Base-by-base conservation (phyloP, 2,888 invertebrate species). In the Acleris holmiana region DNA sequence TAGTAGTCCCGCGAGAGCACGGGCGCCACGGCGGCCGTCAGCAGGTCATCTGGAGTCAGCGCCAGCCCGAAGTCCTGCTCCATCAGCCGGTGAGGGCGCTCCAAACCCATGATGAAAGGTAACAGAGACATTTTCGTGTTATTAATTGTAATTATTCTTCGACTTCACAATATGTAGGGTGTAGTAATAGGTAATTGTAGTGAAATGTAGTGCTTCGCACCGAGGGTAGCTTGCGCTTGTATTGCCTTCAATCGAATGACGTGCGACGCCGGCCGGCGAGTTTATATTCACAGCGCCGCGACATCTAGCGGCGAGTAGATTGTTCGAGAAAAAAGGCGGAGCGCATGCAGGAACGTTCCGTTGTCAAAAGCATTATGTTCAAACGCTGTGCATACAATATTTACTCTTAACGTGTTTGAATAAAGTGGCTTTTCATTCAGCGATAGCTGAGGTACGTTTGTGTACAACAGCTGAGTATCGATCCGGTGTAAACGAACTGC, bases 51-150 rank as follows among this genome's bases (percentile, higher is more conserved):
- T 10, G 88, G 82, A 46, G 85, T 83, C 21, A 93, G 72, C 0
- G 84, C 83, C 54, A 90, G 69, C 2, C 92, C 93, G 72, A 93
- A 93, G 62, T 91, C 84, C 71, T 92, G 91, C 66, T 93, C 90
- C 23, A 84, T 25, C 8, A 91, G 73, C 5, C 88, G 82, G 48
- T 82, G 83, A 15, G 85, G 85, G 2, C 79, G 76, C 6, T 80
- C 80, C 40, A 73, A 4, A 35, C 35, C 35, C 35, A 35, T 8
- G 35, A 35, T 35, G 35, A 65, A 65, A 8, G 65, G 65, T 55
- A 65, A 35, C 29, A 65, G 60, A 65, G 65, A 65, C 65, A 65
- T 65, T 60, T 65, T 35, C 35, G 46, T 54, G 59, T 55, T 50
- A 49, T 50, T 21, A 18, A 44, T 58, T 23, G 2, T 7, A 35